Evolutionary conservation across 2,113 vertebrate genomes (phyloP).

Genomic region (Regulus satrapa): DNA sequence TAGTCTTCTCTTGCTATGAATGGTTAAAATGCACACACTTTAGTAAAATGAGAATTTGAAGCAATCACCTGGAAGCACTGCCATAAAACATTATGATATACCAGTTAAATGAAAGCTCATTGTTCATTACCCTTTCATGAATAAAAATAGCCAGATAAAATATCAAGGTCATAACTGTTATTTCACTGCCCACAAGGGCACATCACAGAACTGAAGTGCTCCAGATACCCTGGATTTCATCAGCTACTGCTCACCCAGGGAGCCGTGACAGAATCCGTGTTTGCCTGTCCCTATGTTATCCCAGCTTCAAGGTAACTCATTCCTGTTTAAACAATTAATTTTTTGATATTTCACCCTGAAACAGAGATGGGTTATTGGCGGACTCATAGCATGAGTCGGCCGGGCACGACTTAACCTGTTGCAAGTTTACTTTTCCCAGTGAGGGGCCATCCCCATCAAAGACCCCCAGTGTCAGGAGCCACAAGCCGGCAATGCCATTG

Average conservation of each 20-base stretch:
- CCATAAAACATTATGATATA: background rate
- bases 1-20: background rate
- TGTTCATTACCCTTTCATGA: background rate
- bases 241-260: background rate
- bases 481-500: accelerated
- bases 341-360: background rate
- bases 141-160: background rate
- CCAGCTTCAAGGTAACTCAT: background rate
- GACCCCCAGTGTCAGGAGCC: accelerated
- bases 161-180: background rate
- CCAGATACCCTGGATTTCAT: background rate
- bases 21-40: background rate
- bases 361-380: background rate
- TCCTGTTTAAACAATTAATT: background rate
- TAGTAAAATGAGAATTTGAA: background rate
- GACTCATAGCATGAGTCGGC: background rate
- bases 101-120: background rate
- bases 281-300: background rate
- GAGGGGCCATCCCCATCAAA: background rate
- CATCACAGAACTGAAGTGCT: background rate
- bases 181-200: background rate
- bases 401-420: background rate
- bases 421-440: background rate
- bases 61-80: background rate
- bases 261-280: accelerated